Percentiles rank a stretch among this genome's conserved stretches.
Evolutionary conservation across 1,140 invertebrate species (phyloP).

Genomic region (Caenorhabditis tropicalis): DNA sequence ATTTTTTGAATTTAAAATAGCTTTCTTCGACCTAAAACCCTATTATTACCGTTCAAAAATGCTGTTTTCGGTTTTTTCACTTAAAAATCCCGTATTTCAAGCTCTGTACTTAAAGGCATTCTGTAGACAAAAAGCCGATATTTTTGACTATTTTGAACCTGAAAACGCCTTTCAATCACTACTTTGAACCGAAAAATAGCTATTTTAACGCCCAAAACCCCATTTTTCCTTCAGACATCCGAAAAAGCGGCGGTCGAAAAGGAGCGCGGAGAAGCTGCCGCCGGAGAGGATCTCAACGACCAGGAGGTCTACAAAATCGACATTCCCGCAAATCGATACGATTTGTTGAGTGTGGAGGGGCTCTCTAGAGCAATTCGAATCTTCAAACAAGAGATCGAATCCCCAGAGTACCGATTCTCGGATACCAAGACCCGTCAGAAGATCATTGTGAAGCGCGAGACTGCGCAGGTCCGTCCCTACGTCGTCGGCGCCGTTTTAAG

Average conservation of each 20-base stretch:
- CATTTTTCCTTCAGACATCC: constrained; percentile 78
- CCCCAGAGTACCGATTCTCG: constrained; percentile 38
- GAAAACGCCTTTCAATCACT: too few relatives aligned
- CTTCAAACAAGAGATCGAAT: constrained; percentile 78
- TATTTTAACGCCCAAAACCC: too few relatives aligned
- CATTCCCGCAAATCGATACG: constrained; percentile 96
- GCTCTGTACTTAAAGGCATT: too few relatives aligned
- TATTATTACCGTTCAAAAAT: too few relatives aligned
- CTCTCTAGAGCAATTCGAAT: constrained; percentile 83
- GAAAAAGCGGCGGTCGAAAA: constrained; percentile 88
- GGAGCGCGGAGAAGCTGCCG: constrained; percentile 79
- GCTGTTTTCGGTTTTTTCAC: too few relatives aligned
- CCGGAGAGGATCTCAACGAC: constrained; percentile 75
- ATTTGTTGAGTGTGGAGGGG: constrained; percentile 93
- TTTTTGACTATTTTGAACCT: too few relatives aligned
- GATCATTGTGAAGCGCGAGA: constrained; percentile 72
- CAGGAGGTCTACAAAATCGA: constrained; percentile 92
- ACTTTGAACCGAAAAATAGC: too few relatives aligned
- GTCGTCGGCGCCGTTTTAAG: constrained; percentile 89
- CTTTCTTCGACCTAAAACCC: too few relatives aligned
- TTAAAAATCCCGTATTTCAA: too few relatives aligned
- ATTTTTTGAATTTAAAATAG: too few relatives aligned
- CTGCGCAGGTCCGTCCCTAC: constrained; percentile 82
- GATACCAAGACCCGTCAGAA: background rate
- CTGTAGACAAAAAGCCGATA: too few relatives aligned